Evolutionary conservation across 2,888 invertebrate genomes (phyloP).

Genomic region (Mythimna pallens): DNA sequence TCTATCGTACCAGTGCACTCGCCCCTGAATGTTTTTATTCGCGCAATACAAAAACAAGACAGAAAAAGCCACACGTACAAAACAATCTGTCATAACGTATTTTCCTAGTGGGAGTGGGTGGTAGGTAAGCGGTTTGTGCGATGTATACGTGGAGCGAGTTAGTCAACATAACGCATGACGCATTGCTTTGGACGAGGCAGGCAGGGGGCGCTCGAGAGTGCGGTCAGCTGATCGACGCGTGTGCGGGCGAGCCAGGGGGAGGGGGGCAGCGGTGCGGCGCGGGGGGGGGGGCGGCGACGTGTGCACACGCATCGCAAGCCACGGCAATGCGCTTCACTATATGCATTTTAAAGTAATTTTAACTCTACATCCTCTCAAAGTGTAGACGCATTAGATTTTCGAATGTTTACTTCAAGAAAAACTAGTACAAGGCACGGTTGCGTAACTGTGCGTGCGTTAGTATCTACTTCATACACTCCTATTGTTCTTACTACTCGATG

Average conservation of each 20-base stretch:
- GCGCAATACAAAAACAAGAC: conserved; percentile 55
- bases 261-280: conserved; percentile 46
- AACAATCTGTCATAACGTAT: conserved; percentile 68
- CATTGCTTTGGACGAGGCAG: conserved; percentile 71
- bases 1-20: conserved; percentile 39
- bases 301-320: conserved; percentile 77
- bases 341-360: conserved; percentile 76
- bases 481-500: conserved; percentile 76
- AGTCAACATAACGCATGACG: conserved; percentile 79
- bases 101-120: conserved; percentile 73
- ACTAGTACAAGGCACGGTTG: conserved; percentile 82
- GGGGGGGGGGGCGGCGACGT: conserved; percentile 60
- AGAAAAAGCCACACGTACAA: conserved; percentile 53
- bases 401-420: conserved; percentile 77
- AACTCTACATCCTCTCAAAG: conserved; percentile 68
- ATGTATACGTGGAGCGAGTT: conserved; percentile 74
- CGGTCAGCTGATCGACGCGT: conserved; percentile 88
- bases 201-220: conserved; percentile 73
- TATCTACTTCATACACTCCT: conserved; percentile 69
- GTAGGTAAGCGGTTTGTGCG: conserved; percentile 72
- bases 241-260: conserved; percentile 58
- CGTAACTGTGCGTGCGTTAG: conserved; percentile 79
- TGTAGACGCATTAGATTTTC: conserved; percentile 66
- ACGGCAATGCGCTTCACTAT: conserved; percentile 73
- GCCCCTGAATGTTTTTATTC: conserved; percentile 50